Base-by-base conservation (phyloP, 1,140 invertebrate species). In the Goniozus legneri region DNA sequence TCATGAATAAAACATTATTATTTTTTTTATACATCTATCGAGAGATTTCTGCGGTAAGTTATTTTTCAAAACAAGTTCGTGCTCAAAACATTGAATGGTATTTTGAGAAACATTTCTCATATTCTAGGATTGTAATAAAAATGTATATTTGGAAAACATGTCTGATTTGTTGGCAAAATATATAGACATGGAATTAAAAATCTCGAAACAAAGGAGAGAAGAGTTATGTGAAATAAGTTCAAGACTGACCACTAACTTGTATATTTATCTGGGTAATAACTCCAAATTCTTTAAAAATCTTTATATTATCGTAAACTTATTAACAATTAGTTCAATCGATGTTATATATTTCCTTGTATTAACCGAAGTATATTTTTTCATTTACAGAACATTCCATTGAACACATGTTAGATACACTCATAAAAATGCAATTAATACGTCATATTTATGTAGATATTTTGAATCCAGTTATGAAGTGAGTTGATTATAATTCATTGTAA, bases 131-230 rank as follows among this genome's bases (percentile, higher is more conserved):
- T 37, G 63, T 37, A 67, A 75, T 54, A 60, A 57, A 34, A 57
- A 58, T 33, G 42, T 51, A 32, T 79, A 78, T 55, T 61, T 77
- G 47, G 67, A 72, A 38, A 63, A 65, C 21, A 79, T 77, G 75
- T 75, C 76, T 10, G 69, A 77, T 50, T 54, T 79, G 22, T 45
- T 79, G 46, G 71, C 75, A 7, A 59, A 76, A 51, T 77, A 75
- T 37, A 68, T 78, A 54, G 76, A 78, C 47, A 67, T 77, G 65
- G 76, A 78, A 62, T 55, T 78, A 41, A 71, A 69, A 52, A 64
- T 69, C 21, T 78, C 76, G 45, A 73, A 54, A 41, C 61, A 65
- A 42, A 67, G 64, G 8, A 67, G 38, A 40, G 76, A 77, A 44
- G 62, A 67, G 57, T 48, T 64, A 39, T 54, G 49, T 34, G 68